Percentiles rank a stretch among this genome's conserved stretches.
Conservation (phyloP, 2,113 vertebrate genomes). For the Tragelaphus scriptus region DNA sequence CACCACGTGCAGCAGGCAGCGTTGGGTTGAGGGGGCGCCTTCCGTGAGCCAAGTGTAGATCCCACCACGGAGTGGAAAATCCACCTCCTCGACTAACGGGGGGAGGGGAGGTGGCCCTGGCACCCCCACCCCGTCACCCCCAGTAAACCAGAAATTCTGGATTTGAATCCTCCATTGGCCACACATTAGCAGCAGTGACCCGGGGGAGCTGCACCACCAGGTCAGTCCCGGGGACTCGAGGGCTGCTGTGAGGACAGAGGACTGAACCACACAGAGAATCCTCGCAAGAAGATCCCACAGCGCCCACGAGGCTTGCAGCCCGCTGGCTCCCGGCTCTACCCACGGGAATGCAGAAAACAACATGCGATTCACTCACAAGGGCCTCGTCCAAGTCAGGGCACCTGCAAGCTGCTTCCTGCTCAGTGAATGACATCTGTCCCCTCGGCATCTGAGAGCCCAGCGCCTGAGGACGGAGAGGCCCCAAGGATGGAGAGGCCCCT, state of each 20-base stretch:
- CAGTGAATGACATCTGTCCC: neutral
- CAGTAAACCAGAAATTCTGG: neutral
- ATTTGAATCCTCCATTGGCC: neutral
- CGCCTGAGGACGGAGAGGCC: neutral
- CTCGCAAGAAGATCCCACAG: neutral
- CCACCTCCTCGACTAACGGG: neutral
- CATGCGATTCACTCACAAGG: neutral
- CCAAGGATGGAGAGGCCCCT: neutral
- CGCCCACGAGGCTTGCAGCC: no score
- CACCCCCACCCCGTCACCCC: neutral
- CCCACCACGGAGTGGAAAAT: slow-evolving; percentile 21
- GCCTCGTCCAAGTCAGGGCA: neutral
- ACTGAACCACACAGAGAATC: neutral
- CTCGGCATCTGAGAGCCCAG: neutral
- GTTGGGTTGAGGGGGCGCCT: neutral
- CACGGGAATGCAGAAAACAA: neutral
- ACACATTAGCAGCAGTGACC: neutral
- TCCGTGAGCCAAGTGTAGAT: slow-evolving; percentile 6
- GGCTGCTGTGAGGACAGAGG: neutral
- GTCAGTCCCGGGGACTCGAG: neutral
- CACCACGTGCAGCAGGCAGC: slow-evolving; percentile 25
- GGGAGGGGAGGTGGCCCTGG: neutral
- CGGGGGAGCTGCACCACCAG: neutral
- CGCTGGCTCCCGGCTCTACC: neutral
- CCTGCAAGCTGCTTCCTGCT: neutral